Percentiles rank a stretch among this genome's conserved stretches.
Conservation (phyloP, 2,113 vertebrate species). For the Trochalopteron elliotii region DNA sequence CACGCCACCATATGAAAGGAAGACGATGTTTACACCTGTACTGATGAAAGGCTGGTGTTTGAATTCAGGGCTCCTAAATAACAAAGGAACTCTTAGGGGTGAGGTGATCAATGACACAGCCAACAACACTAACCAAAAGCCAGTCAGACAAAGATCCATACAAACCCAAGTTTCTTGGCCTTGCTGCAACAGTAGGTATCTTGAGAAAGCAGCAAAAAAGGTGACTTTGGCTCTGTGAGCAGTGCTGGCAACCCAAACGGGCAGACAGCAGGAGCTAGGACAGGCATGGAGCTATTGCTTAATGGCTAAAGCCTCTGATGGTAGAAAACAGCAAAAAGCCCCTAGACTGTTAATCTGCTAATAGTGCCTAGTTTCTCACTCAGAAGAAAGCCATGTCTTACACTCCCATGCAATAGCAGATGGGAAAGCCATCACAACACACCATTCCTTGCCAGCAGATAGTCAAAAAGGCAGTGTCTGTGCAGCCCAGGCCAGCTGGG, state of each 20-base stretch:
- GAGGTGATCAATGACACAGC: background rate
- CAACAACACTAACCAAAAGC: background rate
- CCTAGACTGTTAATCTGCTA: background rate
- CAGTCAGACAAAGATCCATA: background rate
- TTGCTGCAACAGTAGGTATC: background rate
- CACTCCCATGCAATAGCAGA: background rate
- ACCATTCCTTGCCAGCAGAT: background rate
- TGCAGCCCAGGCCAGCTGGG: background rate
- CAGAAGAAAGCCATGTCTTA: background rate
- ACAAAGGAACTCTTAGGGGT: background rate
- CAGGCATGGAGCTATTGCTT: background rate
- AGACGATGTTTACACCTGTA: background rate
- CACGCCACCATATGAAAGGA: background rate
- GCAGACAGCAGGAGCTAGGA: background rate
- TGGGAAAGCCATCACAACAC: background rate
- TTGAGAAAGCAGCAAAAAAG: background rate
- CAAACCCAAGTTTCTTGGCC: background rate
- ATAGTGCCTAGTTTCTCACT: background rate
- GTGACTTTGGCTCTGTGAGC: background rate
- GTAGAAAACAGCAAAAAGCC: background rate
- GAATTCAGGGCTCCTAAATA: background rate
- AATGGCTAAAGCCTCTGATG: background rate
- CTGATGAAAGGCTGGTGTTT: background rate
- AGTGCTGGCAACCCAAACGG: background rate
- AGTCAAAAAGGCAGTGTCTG: background rate